Base-by-base conservation (phyloP, 2,797 vertebrate species). In the Rhinogobio ventralis region DNA sequence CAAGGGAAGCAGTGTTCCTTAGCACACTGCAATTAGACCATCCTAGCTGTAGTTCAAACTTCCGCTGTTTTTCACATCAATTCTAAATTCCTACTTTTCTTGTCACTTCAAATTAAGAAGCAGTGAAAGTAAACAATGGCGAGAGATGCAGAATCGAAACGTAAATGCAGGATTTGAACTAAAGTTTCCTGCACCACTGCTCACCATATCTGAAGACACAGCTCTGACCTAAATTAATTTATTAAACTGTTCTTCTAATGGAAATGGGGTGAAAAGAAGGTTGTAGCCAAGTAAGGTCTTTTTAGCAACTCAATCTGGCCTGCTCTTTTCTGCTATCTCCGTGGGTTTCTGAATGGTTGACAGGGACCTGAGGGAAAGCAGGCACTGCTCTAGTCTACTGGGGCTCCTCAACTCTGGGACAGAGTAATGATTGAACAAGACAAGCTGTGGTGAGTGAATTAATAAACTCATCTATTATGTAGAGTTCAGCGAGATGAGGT, bases 351-450 rank as follows among this genome's bases (percentile, higher is more conserved):
- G 85, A 46, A 76, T 60, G 77, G 83, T 78, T 85, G 79, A 74
- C 62, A 88, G 80, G 60, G 81, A 85, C 14, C 78, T 71, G 79
- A 90, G 86, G 86, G 79, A 86, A 81, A 85, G 84, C 87, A 89
- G 90, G 55, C 51, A 17, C 71, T 71, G 64, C 78, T 82, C 53
- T 36, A 42, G 81, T 51, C 79, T 81, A n/a, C 46, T 30, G 86
- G 76, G 76, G 86, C 81, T 85, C 72, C 73, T 72, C 42, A 46
- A 64, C 53, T 85, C 46, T 77, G 51, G 45, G 36, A 82, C 49
- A 62, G 36, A 77, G 33, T 72, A 68, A 69, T 71, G 53, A 84
- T 57, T 71, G 82, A 77, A 89, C 67, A 23, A 72, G 84, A 72
- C 67, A 53, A 74, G 87, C 74, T 82, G 83, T 88, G 84, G 64